Evolutionary conservation across 2,888 invertebrate genomes (phyloP).

Genomic region (Galerucella nymphaeae): DNA sequence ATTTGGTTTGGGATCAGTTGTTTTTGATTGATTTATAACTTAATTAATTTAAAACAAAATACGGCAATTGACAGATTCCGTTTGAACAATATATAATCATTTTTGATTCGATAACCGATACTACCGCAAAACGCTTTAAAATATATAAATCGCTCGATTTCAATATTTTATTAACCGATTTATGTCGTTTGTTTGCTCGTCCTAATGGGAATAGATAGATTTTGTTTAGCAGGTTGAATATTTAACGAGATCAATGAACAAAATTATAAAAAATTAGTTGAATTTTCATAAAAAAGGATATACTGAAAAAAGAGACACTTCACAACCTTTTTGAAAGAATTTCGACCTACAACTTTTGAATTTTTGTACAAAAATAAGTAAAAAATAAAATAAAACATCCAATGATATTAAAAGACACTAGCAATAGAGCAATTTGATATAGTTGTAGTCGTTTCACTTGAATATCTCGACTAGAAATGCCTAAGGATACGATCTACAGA

Average conservation of each 20-base stretch:
- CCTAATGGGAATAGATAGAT: background rate
- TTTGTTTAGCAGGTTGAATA: background rate
- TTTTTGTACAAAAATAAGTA: too few relatives aligned
- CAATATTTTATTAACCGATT: constrained; percentile 4
- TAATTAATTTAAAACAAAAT: constrained; percentile 33
- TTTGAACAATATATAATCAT: background rate
- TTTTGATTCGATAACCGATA: background rate
- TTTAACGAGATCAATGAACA: background rate
- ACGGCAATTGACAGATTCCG: constrained; percentile 14
- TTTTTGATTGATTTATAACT: constrained; percentile 33
- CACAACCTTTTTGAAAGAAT: too few relatives aligned
- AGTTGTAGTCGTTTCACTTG: constrained; percentile 1
- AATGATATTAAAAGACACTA: background rate
- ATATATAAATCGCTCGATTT: constrained; percentile 7
- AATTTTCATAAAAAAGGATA: too few relatives aligned
- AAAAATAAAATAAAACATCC: background rate
- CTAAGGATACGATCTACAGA: constrained; percentile 14
- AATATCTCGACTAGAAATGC: constrained; percentile 7
- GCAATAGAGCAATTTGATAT: constrained; percentile 13
- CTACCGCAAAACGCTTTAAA: constrained; percentile 1
- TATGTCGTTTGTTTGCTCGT: background rate
- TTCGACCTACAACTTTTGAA: too few relatives aligned
- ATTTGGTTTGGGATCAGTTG: constrained; percentile 17
- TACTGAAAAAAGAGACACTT: too few relatives aligned
- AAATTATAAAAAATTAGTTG: too few relatives aligned